A percentile compares a stretch with the other conserved stretches of the same genome.
Conservation (phyloP, 2,888 invertebrate genomes). For the Melinopterus prodromus region DNA sequence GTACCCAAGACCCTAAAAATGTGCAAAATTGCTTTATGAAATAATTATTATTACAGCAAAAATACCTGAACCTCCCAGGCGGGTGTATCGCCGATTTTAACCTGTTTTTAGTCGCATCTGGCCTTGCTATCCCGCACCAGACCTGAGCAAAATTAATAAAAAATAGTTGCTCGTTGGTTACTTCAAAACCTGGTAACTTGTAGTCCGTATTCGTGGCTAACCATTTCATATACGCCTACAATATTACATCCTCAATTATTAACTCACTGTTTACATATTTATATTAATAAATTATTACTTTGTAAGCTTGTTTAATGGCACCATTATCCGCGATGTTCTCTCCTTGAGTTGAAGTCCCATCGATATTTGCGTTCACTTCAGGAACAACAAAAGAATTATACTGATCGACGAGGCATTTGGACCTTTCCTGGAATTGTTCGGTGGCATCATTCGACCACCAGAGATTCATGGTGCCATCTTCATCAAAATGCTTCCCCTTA, state of each 20-base stretch:
- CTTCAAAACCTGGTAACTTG: conserved; percentile 74
- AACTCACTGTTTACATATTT: not conserved
- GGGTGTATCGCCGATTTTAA: conserved; percentile 85
- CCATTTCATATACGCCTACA: conserved; percentile 82
- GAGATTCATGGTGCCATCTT: conserved; percentile 85
- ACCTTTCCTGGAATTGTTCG: conserved; percentile 75
- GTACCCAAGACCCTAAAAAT: conserved; percentile 73
- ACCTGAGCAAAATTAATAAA: conserved; percentile 90
- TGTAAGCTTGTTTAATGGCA: conserved; percentile 90
- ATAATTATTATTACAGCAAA: not conserved
- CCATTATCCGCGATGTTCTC: conserved; percentile 98
- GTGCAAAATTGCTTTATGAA: not conserved
- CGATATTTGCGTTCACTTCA: conserved; percentile 78
- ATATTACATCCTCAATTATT: not conserved
- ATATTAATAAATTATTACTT: conserved; percentile 18
- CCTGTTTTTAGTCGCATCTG: conserved; percentile 82
- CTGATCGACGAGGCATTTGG: conserved; percentile 85
- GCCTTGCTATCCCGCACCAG: conserved; percentile 84
- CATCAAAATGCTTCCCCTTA: conserved; percentile 91
- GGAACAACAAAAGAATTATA: conserved; percentile 84
- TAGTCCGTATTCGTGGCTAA: conserved; percentile 64
- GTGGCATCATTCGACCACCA: conserved; percentile 86
- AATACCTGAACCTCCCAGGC: conserved; percentile 72
- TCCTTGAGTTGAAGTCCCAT: conserved; percentile 82
- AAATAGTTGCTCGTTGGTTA: conserved; percentile 84